A percentile compares a stretch with the other conserved stretches of the same genome.
Conservation (phyloP, 2,113 vertebrate species). For the Ammodytes dubius region DNA sequence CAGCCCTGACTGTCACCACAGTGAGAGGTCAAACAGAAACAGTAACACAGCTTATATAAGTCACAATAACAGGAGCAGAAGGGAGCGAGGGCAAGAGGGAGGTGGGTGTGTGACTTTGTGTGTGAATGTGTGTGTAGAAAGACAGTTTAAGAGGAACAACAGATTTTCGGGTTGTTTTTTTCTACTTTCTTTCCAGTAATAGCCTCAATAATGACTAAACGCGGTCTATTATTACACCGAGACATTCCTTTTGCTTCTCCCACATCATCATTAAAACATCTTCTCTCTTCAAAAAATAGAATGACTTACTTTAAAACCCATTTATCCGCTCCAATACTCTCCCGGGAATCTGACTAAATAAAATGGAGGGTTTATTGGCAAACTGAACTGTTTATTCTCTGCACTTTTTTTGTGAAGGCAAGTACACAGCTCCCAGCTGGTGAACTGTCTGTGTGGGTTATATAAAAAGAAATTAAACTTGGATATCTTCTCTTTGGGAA, state of each 20-base stretch:
- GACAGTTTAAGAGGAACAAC: not conserved
- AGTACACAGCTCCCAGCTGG: too few species aligned
- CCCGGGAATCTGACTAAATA: not conserved
- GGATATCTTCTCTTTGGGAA: too few species aligned
- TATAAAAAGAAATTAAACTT: too few species aligned
- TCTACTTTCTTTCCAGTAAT: not conserved
- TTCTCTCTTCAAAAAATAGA: not conserved
- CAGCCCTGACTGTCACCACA: conserved; percentile 77
- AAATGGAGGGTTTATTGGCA: not conserved
- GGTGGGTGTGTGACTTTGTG: conserved; percentile 5
- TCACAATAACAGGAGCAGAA: conserved; percentile 72
- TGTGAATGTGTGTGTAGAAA: not conserved
- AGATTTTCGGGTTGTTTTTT: not conserved
- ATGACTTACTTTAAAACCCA: not conserved
- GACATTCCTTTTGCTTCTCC: not conserved
- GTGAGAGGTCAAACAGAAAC: conserved; percentile 80
- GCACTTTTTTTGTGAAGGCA: too few species aligned
- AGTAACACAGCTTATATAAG: conserved; percentile 81
- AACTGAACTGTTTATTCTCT: too few species aligned
- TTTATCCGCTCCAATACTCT: not conserved
- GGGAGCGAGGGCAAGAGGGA: conserved; percentile 6
- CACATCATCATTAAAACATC: not conserved
- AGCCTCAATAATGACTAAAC: not conserved
- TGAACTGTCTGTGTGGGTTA: too few species aligned
- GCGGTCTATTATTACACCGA: not conserved